Evolutionary conservation across 2,113 vertebrate genomes (phyloP), one percentile per base, ranked within the genome.

Genomic region (Austrofundulus limnaeus): DNA sequence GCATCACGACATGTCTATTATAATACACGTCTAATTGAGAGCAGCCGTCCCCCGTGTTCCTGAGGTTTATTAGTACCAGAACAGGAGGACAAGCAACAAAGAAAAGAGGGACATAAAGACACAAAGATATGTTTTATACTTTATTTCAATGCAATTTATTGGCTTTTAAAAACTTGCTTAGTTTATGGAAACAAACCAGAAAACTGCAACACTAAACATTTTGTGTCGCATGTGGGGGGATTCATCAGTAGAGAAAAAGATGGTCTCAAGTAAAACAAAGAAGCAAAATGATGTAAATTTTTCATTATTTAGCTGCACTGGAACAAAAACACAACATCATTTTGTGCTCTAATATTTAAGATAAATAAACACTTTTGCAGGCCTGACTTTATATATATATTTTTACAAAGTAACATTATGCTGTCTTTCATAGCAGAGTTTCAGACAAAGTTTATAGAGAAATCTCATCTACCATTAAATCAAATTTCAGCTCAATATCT

Each of bases 21-120:
- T 60, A 67, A 72, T 21, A 38, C 46, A 61, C 43, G 11, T 77
- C 61, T 80, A 77, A 85, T 65, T 75, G 72, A 81, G 67, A 72
- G 61, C 66, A 59, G 39, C 46, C 54, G 24, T 55, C 54, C 24
- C 58, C 67, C 62, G 72, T 50, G 45, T 34, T 49, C 48, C 55
- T 15, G 11, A 49, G 59, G 76, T 78, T 82, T 66, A 75, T 83
- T 51, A 72, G 19, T 12, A 10, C 25, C 64, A 58, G 45, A 62
- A 13, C 58, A 56, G 16, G 19, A 31, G 49, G 58, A 47, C 37
- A 61, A 17, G 12, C 15, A 28, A 11, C 19, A 7, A 13, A 21
- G 39, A 17, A n/a, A 23, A 42, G 21, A 31, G 6, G 9, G n/a
- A 57, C 54, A 43, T 28, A 24, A 11, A 43, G 41, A 10, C 16